Conservation (phyloP, 2,797 vertebrate genomes). For the Austrolebias charrua region DNA sequence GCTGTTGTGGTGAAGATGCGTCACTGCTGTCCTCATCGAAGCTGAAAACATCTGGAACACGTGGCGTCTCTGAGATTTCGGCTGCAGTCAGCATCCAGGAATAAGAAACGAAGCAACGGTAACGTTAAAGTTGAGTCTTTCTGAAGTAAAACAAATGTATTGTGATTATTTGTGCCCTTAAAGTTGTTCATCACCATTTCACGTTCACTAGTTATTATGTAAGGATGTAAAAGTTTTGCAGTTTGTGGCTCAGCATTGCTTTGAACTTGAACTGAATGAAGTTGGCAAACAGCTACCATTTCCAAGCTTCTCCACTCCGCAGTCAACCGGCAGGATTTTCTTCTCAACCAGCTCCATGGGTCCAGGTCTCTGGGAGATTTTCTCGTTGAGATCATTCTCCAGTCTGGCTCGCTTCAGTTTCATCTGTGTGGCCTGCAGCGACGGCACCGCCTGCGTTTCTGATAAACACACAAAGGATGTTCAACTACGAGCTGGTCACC, state of each 20-base stretch:
- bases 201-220: too few species aligned
- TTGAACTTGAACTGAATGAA: background rate
- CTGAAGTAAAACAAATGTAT: background rate
- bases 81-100: constrained; percentile 41
- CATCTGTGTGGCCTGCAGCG: constrained; percentile 95
- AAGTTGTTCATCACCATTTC: too few species aligned
- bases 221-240: too few species aligned
- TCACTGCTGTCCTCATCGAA: constrained; percentile 95
- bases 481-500: constrained; percentile 14
- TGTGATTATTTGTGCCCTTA: too few species aligned
- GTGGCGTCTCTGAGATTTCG: constrained; percentile 75
- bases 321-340: constrained; percentile 93
- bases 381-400: constrained; percentile 93
- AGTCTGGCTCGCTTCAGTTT: constrained; percentile 92
- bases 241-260: too few species aligned
- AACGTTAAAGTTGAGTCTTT: background rate
- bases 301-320: constrained; percentile 64
- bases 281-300: constrained; percentile 74
- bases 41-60: constrained; percentile 88
- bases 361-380: constrained; percentile 92
- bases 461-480: constrained; percentile 49
- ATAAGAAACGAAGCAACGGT: constrained; percentile 4
- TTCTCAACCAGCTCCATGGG: constrained; percentile 97
- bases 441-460: constrained; percentile 93
- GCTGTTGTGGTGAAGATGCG: constrained; percentile 85